Conservation (phyloP, 2,113 vertebrate species). For the Semnornis frantzii region DNA sequence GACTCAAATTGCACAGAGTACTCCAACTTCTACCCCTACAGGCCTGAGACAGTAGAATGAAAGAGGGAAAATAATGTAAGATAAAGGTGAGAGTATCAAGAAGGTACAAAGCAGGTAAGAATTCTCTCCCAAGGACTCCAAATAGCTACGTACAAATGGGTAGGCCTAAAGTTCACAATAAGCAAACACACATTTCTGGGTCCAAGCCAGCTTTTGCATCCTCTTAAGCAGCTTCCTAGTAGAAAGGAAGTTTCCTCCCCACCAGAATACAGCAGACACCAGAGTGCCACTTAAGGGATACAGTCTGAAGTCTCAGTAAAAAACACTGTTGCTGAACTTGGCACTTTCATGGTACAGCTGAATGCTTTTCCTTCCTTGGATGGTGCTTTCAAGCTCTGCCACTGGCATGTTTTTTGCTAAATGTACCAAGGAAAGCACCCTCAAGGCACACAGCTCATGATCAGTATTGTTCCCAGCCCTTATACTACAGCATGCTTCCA, state of each 20-base stretch:
- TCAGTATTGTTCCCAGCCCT: neutral
- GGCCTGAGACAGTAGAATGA: neutral
- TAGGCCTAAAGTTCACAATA: neutral
- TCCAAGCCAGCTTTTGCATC: neutral
- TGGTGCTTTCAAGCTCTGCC: neutral
- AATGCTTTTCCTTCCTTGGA: neutral
- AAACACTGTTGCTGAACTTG: neutral
- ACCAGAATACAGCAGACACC: neutral
- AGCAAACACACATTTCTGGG: neutral
- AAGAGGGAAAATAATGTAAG: neutral
- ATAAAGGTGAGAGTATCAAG: neutral
- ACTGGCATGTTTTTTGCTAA: neutral
- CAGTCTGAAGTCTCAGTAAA: neutral
- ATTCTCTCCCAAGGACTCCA: neutral
- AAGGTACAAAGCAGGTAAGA: neutral
- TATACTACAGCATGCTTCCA: neutral
- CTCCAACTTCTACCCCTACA: neutral
- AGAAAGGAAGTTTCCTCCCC: neutral
- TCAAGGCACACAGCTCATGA: neutral
- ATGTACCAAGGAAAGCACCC: neutral
- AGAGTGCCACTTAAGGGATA: neutral
- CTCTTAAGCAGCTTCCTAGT: neutral
- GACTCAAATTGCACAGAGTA: neutral
- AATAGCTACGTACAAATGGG: rapidly evolving
- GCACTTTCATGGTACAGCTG: neutral